These are phyloP conservation scores for Conistra vaccinii DNA, from an alignment of 2,888 invertebrate species.

Conservation along the genomic window DNA sequence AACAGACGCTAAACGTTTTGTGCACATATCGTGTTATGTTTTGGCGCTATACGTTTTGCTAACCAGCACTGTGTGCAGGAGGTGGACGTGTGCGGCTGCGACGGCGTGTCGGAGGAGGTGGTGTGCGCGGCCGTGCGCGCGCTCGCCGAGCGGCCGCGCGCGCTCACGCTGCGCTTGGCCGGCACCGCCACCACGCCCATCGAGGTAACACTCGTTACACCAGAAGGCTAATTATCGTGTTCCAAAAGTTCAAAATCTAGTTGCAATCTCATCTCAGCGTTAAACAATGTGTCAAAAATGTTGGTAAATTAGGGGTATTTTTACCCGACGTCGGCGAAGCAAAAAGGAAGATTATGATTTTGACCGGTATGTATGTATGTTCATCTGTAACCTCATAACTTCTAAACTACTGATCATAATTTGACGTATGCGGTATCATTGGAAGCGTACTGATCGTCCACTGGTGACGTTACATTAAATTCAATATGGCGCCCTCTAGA, in stretches of 20 bases:
- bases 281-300: background rate
- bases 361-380: too few relatives aligned
- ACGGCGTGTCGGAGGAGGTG: constrained; percentile 78
- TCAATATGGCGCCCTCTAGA: too few relatives aligned
- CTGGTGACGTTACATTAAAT: too few relatives aligned
- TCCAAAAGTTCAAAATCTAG: background rate
- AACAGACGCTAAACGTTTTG: background rate
- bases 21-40: background rate
- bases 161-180: constrained; percentile 76
- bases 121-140: constrained; percentile 73
- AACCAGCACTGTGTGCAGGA: constrained; percentile 68
- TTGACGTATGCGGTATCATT: too few relatives aligned
- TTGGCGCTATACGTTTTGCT: background rate
- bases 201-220: constrained; percentile 45
- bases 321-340: too few relatives aligned
- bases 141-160: constrained; percentile 72
- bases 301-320: background rate
- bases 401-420: too few relatives aligned
- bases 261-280: background rate
- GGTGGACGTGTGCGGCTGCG: constrained; percentile 84
- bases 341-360: too few relatives aligned
- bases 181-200: constrained; percentile 74
- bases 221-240: too few relatives aligned
- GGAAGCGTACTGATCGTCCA: too few relatives aligned
- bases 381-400: too few relatives aligned